These are phyloP conservation scores for Danio aesculapii DNA, from an alignment of 2,797 vertebrate genomes.

Conservation along the genomic window DNA sequence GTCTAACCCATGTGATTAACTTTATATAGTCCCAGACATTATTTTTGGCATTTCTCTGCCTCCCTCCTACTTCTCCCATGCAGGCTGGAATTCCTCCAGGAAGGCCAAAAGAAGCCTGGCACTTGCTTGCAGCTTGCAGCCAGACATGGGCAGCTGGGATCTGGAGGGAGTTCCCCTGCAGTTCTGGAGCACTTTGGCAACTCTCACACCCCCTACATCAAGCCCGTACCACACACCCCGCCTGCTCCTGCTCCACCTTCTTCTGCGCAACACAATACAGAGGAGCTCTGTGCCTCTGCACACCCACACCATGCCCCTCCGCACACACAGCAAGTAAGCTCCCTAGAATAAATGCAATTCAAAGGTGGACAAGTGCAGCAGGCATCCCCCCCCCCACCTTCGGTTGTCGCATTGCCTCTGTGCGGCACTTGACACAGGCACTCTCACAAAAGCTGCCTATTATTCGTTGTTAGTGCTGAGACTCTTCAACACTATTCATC, in stretches of 20 bases:
- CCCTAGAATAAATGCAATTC: conserved; percentile 71
- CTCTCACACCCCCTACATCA: conserved; percentile 57
- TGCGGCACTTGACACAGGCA: conserved; percentile 72
- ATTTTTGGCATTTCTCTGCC: conserved; percentile 68
- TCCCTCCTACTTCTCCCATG: conserved; percentile 65
- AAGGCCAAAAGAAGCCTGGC: conserved; percentile 78
- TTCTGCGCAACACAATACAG: conserved; percentile 80
- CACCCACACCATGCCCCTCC: conserved; percentile 64
- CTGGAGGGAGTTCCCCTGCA: conserved; percentile 77
- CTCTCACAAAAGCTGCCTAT: conserved; percentile 76
- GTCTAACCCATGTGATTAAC: conserved; percentile 59
- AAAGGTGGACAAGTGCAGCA: conserved; percentile 74
- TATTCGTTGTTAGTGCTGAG: conserved; percentile 77
- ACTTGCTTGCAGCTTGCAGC: conserved; percentile 74
- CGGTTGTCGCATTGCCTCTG: conserved; percentile 72
- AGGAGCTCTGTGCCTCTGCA: conserved; percentile 70
- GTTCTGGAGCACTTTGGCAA: conserved; percentile 77
- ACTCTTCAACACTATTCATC: conserved; percentile 75
- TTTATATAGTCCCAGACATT: conserved; percentile 73
- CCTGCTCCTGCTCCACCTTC: conserved; percentile 66
- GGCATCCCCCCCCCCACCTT: conserved; percentile 76
- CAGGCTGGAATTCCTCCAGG: conserved; percentile 72
- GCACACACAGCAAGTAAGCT: conserved; percentile 59
- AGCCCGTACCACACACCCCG: conserved; percentile 29
- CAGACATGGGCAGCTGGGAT: conserved; percentile 82